phyloP scores from a whole-genome alignment of 2,113 vertebrate species.

The Serilophus lunatus region DNA sequence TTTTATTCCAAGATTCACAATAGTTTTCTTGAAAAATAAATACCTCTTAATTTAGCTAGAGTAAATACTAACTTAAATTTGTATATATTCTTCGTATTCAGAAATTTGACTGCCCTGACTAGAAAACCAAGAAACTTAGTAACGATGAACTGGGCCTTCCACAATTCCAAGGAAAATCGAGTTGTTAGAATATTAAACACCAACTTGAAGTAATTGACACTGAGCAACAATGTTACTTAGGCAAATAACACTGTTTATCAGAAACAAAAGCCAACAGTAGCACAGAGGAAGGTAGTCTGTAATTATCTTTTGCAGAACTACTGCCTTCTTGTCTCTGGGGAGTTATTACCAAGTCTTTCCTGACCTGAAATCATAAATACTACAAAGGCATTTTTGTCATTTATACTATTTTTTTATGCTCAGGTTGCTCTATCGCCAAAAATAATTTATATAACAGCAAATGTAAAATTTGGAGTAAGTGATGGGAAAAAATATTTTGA shows the following conservation, averaged over 20 bases:
- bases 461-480: no score
- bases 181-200: not conserved
- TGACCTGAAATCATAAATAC: not conserved
- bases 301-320: not conserved
- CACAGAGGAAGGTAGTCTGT: not conserved
- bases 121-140: not conserved
- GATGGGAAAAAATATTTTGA: not conserved
- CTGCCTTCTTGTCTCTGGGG: not conserved
- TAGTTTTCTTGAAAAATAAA: not conserved
- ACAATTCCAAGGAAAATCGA: constrained; percentile 1
- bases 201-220: not conserved
- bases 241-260: not conserved
- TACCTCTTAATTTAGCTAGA: not conserved
- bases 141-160: not conserved
- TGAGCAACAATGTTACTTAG: not conserved
- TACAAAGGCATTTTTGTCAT: not conserved
- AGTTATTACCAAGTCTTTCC: not conserved
- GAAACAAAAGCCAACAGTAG: not conserved
- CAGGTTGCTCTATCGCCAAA: not conserved
- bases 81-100: not conserved
- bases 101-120: not conserved
- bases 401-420: not conserved
- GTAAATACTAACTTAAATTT: not conserved
- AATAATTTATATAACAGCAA: not conserved
- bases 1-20: not conserved